phyloP scores from a whole-genome alignment of 2,888 invertebrate genomes.

The Melolontha melolontha region DNA sequence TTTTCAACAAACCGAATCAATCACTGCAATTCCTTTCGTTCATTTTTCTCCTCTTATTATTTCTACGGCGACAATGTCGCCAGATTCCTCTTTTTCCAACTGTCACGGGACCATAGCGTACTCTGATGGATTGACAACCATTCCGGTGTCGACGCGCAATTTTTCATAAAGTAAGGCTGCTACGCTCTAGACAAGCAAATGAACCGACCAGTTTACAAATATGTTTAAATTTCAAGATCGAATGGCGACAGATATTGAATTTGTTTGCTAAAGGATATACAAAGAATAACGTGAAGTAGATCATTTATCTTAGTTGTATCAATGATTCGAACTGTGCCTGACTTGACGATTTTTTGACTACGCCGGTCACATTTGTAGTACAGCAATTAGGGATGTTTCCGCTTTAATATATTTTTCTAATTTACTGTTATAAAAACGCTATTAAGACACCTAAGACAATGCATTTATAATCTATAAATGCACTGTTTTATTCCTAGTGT shows the following conservation, averaged over 20 bases:
- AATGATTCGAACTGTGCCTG: too few relatives aligned
- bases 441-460: too few relatives aligned
- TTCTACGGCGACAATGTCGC: conserved; percentile 61
- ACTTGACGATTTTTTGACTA: too few relatives aligned
- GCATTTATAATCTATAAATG: too few relatives aligned
- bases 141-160: conserved; percentile 55
- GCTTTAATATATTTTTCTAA: too few relatives aligned
- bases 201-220: conserved; percentile 44
- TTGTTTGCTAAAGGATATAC: background rate
- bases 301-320: too few relatives aligned
- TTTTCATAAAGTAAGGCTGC: conserved; percentile 54
- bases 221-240: conserved; percentile 31
- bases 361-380: too few relatives aligned
- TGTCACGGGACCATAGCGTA: conserved; percentile 57
- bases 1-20: conserved; percentile 56
- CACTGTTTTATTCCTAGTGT: too few relatives aligned
- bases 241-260: conserved; percentile 14
- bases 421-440: too few relatives aligned
- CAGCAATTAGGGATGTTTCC: too few relatives aligned
- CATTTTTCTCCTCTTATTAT: conserved; percentile 63
- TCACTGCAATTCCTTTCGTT: conserved; percentile 59
- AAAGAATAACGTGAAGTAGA: too few relatives aligned
- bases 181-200: conserved; percentile 44
- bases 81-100: conserved; percentile 59
- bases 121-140: conserved; percentile 62